A percentile compares a stretch with the other conserved stretches of the same genome.
Conservation (phyloP, 2,888 invertebrate species). For the Papilio demoleus region DNA sequence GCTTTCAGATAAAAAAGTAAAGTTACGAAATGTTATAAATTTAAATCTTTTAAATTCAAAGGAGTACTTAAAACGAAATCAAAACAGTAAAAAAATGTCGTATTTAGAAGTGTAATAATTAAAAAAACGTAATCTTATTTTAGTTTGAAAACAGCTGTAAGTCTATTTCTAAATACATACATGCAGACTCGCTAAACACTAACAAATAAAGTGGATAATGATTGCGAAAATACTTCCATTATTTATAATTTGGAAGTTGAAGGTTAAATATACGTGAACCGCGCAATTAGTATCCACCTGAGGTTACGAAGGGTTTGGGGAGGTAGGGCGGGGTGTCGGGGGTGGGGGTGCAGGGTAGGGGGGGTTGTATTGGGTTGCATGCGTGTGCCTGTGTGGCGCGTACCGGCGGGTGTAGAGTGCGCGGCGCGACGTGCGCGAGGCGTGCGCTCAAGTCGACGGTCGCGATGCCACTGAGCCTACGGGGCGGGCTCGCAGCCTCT, state of each 20-base stretch:
- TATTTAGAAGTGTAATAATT: not conserved
- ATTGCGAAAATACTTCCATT: constrained; percentile 45
- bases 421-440: constrained; percentile 70
- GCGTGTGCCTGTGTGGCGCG: constrained; percentile 62
- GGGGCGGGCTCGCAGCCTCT: constrained; percentile 63
- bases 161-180: constrained; percentile 39
- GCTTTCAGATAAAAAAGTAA: not conserved
- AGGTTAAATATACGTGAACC: constrained; percentile 49
- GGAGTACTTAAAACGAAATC: too few species aligned
- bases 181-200: constrained; percentile 46
- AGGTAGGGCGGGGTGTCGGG: constrained; percentile 41
- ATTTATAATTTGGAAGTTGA: constrained; percentile 28
- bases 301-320: constrained; percentile 43
- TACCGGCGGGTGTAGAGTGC: constrained; percentile 65
- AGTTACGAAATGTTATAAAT: not conserved
- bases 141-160: constrained; percentile 5
- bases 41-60: not conserved
- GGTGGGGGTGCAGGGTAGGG: constrained; percentile 38
- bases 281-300: constrained; percentile 67
- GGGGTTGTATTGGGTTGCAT: constrained; percentile 57
- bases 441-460: constrained; percentile 79
- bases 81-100: not conserved
- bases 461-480: constrained; percentile 72
- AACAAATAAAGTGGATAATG: constrained; percentile 47
- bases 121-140: not conserved